phyloP scores from a whole-genome alignment of 2,113 vertebrate species.

The Marcusenius ussheri region DNA sequence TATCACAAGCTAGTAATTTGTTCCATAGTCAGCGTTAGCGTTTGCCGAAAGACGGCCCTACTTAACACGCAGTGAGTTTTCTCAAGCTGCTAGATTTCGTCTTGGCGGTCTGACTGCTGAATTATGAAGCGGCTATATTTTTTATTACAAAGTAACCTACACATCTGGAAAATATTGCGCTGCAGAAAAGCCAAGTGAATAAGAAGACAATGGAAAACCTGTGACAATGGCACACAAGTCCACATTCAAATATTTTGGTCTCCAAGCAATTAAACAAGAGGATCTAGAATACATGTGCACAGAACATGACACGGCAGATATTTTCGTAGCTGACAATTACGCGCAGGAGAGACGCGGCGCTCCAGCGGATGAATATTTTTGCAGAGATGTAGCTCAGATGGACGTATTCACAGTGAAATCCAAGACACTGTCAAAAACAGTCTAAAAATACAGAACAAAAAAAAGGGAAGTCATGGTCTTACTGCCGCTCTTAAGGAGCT shows the following conservation, averaged over 20 bases:
- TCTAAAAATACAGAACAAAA: neutral
- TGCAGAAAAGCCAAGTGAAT: neutral
- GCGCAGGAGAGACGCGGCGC: neutral
- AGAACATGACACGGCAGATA: neutral
- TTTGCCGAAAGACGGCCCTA: slow-evolving; percentile 11
- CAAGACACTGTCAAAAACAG: neutral
- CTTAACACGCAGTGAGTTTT: slow-evolving; percentile 1
- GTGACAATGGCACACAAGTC: neutral
- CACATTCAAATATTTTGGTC: neutral
- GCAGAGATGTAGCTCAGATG: neutral
- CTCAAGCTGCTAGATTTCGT: neutral
- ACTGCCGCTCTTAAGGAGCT: neutral
- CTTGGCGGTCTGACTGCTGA: neutral
- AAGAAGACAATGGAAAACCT: neutral
- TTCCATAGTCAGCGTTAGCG: slow-evolving; percentile 28
- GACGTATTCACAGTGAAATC: neutral
- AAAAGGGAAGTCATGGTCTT: neutral
- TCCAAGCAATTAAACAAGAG: neutral
- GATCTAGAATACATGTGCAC: neutral
- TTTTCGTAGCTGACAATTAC: neutral
- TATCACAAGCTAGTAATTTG: slow-evolving; percentile 26
- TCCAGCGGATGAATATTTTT: neutral
- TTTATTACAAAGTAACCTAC: slow-evolving; percentile 3
- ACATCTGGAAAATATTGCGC: slow-evolving; percentile 8
- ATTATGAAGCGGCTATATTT: neutral